These are phyloP conservation scores for Camelus bactrianus DNA, from an alignment of 2,113 vertebrate species.

Conservation along the genomic window DNA sequence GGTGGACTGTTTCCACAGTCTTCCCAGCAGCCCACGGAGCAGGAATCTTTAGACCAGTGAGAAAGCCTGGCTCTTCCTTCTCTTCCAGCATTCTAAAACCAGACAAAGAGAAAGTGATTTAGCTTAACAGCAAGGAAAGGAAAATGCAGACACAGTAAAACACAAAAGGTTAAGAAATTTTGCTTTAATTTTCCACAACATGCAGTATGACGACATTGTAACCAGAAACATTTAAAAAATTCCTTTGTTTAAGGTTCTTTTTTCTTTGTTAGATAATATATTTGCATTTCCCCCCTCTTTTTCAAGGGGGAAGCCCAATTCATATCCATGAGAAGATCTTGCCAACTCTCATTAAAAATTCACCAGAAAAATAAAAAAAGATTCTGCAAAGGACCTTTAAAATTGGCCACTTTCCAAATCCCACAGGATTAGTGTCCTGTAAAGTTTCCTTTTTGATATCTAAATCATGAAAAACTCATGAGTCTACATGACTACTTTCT, in stretches of 20 bases:
- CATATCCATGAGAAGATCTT: neutral
- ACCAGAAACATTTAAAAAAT: neutral
- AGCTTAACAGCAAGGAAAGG: neutral
- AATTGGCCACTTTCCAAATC: neutral
- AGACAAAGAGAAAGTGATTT: conserved; percentile 7
- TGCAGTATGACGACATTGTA: neutral
- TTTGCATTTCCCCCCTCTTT: neutral
- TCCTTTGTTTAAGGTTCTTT: neutral
- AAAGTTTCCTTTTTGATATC: neutral
- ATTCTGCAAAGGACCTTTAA: neutral
- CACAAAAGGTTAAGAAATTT: neutral
- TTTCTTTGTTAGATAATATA: neutral
- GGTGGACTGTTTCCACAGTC: conserved; percentile 98
- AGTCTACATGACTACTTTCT: neutral
- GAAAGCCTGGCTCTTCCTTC: conserved; percentile 97
- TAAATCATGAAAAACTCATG: neutral
- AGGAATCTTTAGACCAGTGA: conserved; percentile 98
- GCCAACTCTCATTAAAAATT: neutral
- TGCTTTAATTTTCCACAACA: neutral
- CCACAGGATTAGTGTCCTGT: neutral
- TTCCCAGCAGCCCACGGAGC: conserved; percentile 99
- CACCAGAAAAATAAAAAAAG: neutral
- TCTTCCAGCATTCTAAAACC: conserved; percentile 95
- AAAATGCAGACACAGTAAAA: neutral
- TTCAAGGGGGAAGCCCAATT: neutral